Conservation (phyloP, 2,888 invertebrate genomes). For the Mythimna vitellina region DNA sequence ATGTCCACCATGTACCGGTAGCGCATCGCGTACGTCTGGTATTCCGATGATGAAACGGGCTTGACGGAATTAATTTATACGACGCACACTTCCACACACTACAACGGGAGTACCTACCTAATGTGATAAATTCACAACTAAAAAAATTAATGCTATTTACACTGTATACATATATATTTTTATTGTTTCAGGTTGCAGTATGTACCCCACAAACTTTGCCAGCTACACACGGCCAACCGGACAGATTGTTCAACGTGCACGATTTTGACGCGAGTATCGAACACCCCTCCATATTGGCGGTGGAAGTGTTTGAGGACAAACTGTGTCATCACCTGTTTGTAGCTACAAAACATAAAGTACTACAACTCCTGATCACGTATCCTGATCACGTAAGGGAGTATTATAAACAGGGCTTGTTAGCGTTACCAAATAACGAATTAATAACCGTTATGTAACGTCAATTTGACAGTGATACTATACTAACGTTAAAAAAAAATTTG, state of each 20-base stretch:
- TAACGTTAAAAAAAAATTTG: too few relatives aligned
- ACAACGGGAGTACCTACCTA: too few relatives aligned
- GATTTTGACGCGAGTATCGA: conserved; percentile 37
- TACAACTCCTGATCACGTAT: conserved; percentile 55
- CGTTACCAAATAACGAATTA: too few relatives aligned
- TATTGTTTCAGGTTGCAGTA: conserved; percentile 42
- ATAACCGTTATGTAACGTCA: too few relatives aligned
- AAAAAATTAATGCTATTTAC: too few relatives aligned
- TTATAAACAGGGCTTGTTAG: neutral
- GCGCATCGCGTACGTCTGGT: too few relatives aligned
- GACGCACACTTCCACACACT: neutral
- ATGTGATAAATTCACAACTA: too few relatives aligned
- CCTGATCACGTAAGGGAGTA: neutral
- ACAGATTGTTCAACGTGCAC: conserved; percentile 18
- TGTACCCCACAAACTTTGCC: conserved; percentile 14
- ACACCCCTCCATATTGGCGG: conserved; percentile 33
- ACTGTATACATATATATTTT: too few relatives aligned
- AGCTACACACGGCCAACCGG: neutral
- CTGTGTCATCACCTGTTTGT: conserved; percentile 53
- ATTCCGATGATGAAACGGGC: too few relatives aligned
- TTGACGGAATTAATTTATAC: too few relatives aligned
- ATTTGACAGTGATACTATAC: too few relatives aligned
- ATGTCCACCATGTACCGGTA: too few relatives aligned
- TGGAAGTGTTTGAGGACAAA: conserved; percentile 61
- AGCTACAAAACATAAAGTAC: conserved; percentile 42